Percentiles rank a stretch among this genome's conserved stretches.
phyloP scores from a whole-genome alignment of 2,113 vertebrate genomes.

The Ranitomeya variabilis region DNA sequence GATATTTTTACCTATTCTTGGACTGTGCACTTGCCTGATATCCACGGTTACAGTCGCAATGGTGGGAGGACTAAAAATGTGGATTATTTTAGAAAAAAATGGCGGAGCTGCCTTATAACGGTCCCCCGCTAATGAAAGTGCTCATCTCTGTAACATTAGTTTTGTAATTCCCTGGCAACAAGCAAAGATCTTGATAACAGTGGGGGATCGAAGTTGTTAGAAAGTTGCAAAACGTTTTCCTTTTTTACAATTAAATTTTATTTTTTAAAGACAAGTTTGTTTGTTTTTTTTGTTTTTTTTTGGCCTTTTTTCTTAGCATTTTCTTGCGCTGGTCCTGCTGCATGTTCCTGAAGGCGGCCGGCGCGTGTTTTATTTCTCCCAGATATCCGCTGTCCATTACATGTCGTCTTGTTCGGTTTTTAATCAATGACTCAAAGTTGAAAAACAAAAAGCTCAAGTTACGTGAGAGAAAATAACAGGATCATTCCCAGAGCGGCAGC shows the following conservation, averaged over 20 bases:
- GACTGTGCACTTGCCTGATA: background rate
- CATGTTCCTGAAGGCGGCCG: background rate
- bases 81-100: background rate
- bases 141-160: no score
- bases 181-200: no score
- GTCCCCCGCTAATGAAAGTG: no score
- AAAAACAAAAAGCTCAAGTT: conserved; percentile 1
- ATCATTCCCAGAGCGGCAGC: background rate
- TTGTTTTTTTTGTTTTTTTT: no score
- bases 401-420: background rate
- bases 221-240: no score
- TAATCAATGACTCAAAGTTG: background rate
- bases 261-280: no score
- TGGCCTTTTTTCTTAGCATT: no score
- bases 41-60: background rate
- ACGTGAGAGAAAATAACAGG: background rate
- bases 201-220: no score
- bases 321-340: background rate
- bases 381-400: background rate
- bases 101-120: no score
- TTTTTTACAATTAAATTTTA: no score
- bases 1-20: background rate
- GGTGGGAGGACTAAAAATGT: background rate
- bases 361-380: background rate
- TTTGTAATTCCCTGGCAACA: no score